Conservation (phyloP, 2,888 invertebrate genomes). For the Ormia ochracea region DNA sequence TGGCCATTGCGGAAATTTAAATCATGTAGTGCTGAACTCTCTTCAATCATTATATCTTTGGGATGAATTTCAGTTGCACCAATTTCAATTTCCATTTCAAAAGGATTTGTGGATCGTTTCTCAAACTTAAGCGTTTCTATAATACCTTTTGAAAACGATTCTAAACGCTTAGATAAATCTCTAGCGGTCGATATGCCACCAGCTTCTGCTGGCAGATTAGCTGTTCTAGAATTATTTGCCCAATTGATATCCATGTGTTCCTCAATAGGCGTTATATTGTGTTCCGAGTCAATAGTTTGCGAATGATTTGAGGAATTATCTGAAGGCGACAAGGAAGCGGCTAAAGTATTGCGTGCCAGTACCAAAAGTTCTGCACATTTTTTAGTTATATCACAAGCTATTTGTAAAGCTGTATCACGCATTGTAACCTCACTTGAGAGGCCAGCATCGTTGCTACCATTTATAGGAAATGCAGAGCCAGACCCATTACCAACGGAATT, state of each 20-base stretch:
- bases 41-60: slow-evolving; percentile 73
- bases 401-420: slow-evolving; percentile 81
- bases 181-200: slow-evolving; percentile 75
- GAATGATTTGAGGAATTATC: slow-evolving; percentile 78
- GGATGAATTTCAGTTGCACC: slow-evolving; percentile 76
- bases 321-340: slow-evolving; percentile 79
- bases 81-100: slow-evolving; percentile 77
- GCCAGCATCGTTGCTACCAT: slow-evolving; percentile 43
- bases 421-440: slow-evolving; percentile 72
- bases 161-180: slow-evolving; percentile 76
- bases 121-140: slow-evolving; percentile 77
- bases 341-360: slow-evolving; percentile 83
- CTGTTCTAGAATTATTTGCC: slow-evolving; percentile 75
- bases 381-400: slow-evolving; percentile 87
- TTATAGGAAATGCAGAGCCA: slow-evolving; percentile 11
- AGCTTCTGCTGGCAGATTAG: slow-evolving; percentile 72
- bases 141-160: slow-evolving; percentile 77
- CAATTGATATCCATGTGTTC: slow-evolving; percentile 77
- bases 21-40: slow-evolving; percentile 71
- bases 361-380: slow-evolving; percentile 86
- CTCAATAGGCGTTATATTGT: slow-evolving; percentile 77
- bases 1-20: slow-evolving; percentile 74
- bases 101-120: slow-evolving; percentile 76
- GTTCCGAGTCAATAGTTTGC: slow-evolving; percentile 77
- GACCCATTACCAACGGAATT: slow-evolving; percentile 41